These are phyloP conservation scores for Rhagonycha fulva DNA, from an alignment of 2,888 invertebrate genomes.

Conservation along the genomic window DNA sequence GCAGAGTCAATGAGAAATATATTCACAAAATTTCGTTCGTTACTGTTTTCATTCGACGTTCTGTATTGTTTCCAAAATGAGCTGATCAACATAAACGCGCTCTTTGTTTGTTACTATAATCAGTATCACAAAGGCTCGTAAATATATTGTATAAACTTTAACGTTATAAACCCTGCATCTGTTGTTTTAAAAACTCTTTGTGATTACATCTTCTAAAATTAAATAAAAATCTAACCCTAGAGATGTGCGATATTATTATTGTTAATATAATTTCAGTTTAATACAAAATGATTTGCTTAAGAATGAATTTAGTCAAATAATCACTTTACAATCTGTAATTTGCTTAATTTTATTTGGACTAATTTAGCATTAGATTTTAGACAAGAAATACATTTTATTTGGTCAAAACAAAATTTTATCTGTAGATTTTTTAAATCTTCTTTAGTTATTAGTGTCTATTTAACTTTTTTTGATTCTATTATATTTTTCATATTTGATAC, in stretches of 20 bases:
- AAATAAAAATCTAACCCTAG: background rate
- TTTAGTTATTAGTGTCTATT: too few relatives aligned
- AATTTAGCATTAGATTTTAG: too few relatives aligned
- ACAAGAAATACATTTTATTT: too few relatives aligned
- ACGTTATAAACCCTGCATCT: constrained; percentile 30
- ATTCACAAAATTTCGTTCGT: constrained; percentile 18
- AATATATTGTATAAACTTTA: constrained; percentile 28
- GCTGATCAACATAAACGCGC: constrained; percentile 41
- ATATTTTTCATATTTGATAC: too few relatives aligned
- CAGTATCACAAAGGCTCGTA: constrained; percentile 33
- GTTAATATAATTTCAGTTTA: background rate
- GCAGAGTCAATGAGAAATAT: constrained; percentile 15
- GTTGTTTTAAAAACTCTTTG: constrained; percentile 11
- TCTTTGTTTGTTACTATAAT: constrained; percentile 38
- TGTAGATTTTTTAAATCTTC: too few relatives aligned
- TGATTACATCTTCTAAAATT: constrained; percentile 1
- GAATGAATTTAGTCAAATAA: too few relatives aligned
- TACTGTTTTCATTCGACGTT: constrained; percentile 27
- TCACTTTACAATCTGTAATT: too few relatives aligned
- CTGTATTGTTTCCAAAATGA: constrained; percentile 38
- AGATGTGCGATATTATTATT: background rate
- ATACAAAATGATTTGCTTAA: background rate
- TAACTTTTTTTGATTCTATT: too few relatives aligned
- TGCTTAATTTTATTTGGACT: too few relatives aligned
- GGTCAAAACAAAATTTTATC: too few relatives aligned